phyloP scores from a whole-genome alignment of 2,797 vertebrate genomes.

The Pachyuromys duprasi region DNA sequence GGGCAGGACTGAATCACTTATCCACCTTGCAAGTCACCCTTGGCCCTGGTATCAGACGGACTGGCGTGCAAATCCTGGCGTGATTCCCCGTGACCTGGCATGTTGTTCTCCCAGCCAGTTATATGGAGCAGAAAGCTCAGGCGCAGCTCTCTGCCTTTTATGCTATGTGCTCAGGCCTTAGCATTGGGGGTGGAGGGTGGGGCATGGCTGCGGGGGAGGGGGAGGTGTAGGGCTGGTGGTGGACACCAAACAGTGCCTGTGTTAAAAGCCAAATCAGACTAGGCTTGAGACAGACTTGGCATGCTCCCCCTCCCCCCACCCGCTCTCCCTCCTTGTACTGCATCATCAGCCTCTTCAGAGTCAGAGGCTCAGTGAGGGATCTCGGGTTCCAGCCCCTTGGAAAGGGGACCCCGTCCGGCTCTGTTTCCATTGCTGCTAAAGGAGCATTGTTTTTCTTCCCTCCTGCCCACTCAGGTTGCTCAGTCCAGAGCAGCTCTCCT shows the following conservation, averaged over 20 bases:
- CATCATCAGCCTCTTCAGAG: background rate
- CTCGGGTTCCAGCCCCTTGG: slow-evolving; percentile 74
- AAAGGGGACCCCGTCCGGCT: slow-evolving; percentile 73
- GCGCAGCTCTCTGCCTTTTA: background rate
- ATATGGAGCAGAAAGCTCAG: background rate
- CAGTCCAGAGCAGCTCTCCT: background rate
- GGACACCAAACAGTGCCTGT: background rate
- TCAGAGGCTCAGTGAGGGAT: slow-evolving; percentile 35
- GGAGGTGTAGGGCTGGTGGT: background rate
- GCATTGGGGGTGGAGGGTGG: background rate
- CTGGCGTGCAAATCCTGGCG: background rate
- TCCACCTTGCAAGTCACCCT: background rate
- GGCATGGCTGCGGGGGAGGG: background rate
- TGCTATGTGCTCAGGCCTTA: background rate
- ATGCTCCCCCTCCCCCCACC: background rate
- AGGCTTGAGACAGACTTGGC: background rate
- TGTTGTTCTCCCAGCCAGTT: no score
- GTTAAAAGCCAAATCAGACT: background rate
- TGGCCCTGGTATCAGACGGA: background rate
- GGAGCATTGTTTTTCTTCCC: slow-evolving; percentile 43
- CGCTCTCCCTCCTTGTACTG: no score
- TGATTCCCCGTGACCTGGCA: background rate
- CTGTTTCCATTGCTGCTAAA: slow-evolving; percentile 60
- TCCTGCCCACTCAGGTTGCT: slow-evolving; percentile 17
- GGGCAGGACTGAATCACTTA: background rate